Base-by-base conservation (phyloP, 2,888 invertebrate genomes). In the Meteorus colon region DNA sequence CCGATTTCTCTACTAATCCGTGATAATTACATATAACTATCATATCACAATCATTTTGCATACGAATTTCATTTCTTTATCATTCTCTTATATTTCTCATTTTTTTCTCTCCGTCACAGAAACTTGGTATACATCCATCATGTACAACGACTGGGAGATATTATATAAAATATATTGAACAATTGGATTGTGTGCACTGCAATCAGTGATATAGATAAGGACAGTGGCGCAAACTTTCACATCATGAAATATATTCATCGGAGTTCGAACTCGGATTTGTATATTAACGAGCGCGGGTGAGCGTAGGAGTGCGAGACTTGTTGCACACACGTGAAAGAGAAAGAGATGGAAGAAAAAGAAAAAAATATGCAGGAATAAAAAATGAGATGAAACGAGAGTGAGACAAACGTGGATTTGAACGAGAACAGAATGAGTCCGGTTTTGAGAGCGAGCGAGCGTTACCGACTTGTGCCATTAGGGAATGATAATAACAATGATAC, bases 401-500 rank as follows among this genome's bases (percentile, higher is more conserved):
- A 70, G 69, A 37, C 55, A 37, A 55, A 70, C 69, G 59, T 29
- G 34, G 10, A 66, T 45, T 66, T 55, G 59, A 51, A 70, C 68
- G 29, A 68, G 29, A 68, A 45, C 16, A 68, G 48, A 72, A 72
- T 29, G 72, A 72, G 48, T 62, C 62, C 60, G 63, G 62, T 72
- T 62, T 62, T 48, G 48, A 34, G 55, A 69, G 29, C 60, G 69
- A 45, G 27, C 14, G 72, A 41, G 45, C 45, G 29, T 72, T 72
- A 72, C 72, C 62, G 72, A 63, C 72, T 63, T 72, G 72, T 72
- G 63, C 72, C 72, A 72, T 72, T 72, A 72, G 63, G 72, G 72
- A 72, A 37, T 63, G 63, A 72, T 72, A 72, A 72, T 72, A 72
- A 72, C 62, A 72, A 72, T 72, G 72, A 62, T 72, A 62, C 62